phyloP scores from a whole-genome alignment of 2,797 vertebrate genomes.

The Syngnathus acus region DNA sequence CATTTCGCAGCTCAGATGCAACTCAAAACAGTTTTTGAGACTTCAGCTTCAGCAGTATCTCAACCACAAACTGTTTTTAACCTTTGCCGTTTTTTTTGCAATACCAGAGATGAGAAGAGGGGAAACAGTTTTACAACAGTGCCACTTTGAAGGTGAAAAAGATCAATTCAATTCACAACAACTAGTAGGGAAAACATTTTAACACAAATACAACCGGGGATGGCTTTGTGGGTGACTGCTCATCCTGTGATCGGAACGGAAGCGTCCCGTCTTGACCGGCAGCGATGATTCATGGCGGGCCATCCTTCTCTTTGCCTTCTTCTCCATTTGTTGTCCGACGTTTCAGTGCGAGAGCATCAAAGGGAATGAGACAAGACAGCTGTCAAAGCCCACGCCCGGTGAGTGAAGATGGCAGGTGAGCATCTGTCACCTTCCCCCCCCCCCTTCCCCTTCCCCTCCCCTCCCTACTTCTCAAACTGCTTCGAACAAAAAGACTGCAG shows the following conservation, averaged over 20 bases:
- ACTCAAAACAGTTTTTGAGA: not conserved
- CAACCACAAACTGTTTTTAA: too few relatives aligned
- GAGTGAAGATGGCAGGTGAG: slow-evolving; percentile 87
- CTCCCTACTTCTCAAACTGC: not conserved
- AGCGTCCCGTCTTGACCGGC: slow-evolving; percentile 12
- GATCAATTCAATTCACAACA: not conserved
- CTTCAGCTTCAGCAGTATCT: not conserved
- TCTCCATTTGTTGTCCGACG: slow-evolving; percentile 68
- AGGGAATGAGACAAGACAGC: slow-evolving; percentile 68
- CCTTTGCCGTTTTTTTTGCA: too few relatives aligned
- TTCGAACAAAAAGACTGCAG: slow-evolving; percentile 8
- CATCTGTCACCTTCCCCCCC: slow-evolving; percentile 36
- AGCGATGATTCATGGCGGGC: not conserved
- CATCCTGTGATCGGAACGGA: slow-evolving; percentile 18
- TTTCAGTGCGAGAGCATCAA: slow-evolving; percentile 56
- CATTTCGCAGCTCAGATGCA: not conserved
- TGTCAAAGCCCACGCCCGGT: slow-evolving; percentile 70
- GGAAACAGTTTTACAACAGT: not conserved
- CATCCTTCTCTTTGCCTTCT: slow-evolving; percentile 46
- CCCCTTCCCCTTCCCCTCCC: not conserved
- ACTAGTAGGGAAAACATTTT: too few relatives aligned
- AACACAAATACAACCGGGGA: not conserved
- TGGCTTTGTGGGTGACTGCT: not conserved
- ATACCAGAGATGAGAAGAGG: too few relatives aligned
- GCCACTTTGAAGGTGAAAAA: not conserved